A percentile compares a stretch with the other conserved stretches of the same genome.
Conservation (phyloP, 2,888 invertebrate species). For the Chrysolina americana region DNA sequence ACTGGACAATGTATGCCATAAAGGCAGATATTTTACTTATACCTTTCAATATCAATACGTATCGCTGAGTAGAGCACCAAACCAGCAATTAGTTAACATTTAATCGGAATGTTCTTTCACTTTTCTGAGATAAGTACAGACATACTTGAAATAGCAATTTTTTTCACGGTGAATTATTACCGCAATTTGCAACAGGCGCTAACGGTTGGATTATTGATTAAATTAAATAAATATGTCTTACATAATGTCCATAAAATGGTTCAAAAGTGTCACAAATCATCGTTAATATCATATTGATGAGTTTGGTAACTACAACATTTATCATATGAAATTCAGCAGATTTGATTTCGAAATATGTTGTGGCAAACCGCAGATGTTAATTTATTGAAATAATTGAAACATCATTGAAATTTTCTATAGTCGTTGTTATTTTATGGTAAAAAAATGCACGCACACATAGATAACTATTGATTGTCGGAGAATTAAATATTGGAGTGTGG, state of each 20-base stretch:
- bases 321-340: neutral
- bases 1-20: neutral
- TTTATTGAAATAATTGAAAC: too few species aligned
- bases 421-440: too few species aligned
- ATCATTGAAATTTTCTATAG: neutral
- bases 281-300: neutral
- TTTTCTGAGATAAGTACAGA: conserved; percentile 39
- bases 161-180: conserved; percentile 35
- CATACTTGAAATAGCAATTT: conserved; percentile 29
- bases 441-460: too few species aligned
- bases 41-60: neutral
- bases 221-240: conserved; percentile 31
- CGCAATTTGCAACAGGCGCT: conserved; percentile 35
- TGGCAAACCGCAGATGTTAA: neutral
- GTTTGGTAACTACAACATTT: neutral
- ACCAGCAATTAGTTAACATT: conserved; percentile 41
- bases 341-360: neutral
- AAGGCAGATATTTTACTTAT: neutral
- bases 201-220: conserved; percentile 26
- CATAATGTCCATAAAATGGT: conserved; percentile 24
- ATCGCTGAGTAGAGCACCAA: conserved; percentile 19
- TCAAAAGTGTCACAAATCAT: conserved; percentile 6
- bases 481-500: too few species aligned
- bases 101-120: conserved; percentile 45
- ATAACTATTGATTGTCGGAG: too few species aligned